Base-by-base conservation (phyloP, 2,797 vertebrate genomes). In the Enteromius trimaculatus region DNA sequence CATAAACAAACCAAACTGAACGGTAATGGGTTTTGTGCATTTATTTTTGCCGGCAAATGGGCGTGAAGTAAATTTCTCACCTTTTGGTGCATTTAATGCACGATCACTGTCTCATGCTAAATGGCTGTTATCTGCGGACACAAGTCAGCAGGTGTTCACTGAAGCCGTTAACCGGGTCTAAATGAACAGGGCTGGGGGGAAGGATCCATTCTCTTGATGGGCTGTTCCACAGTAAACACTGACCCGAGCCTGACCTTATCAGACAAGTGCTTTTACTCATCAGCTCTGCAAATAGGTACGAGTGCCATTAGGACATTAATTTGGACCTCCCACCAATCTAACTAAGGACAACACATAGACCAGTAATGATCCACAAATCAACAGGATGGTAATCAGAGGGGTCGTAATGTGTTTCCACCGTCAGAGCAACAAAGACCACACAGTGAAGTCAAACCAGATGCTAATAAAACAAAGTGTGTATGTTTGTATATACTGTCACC, bases 61-160 rank as follows among this genome's bases (percentile, higher is more conserved):
- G 4, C 2, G 9, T 29, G 42, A 83, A 37, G 39, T 77, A 78
- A 60, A 78, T 78, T 62, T 62, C 81, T 44, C 1, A 60, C 81
- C 62, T 42, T 82, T 76, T 72, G 23, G 55, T 79, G 77, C 68
- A 65, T 84, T 79, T 72, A 70, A 77, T 85, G 76, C 47, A 42
- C 13, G n/a, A 84, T 84, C 79, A 55, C 77, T 44, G 34, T 58
- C 68, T 80, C 9, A 51, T 65, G 79, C 21, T 84, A 79, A 84
- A 84, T 49, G 68, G 39, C 80, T 74, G 76, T 82, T 80, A 82
- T 75, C 53, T 39, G 53, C 44, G 37, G 60, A 76, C 70, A 81
- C 80, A 72, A 84, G 69, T 79, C 83, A 75, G 69, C 80, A 72
- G 81, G 66, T 75, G 78, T 81, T 84, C 68, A 75, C 69, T 31